Conservation (phyloP, 2,888 invertebrate species). For the Choreutis nemorana region DNA sequence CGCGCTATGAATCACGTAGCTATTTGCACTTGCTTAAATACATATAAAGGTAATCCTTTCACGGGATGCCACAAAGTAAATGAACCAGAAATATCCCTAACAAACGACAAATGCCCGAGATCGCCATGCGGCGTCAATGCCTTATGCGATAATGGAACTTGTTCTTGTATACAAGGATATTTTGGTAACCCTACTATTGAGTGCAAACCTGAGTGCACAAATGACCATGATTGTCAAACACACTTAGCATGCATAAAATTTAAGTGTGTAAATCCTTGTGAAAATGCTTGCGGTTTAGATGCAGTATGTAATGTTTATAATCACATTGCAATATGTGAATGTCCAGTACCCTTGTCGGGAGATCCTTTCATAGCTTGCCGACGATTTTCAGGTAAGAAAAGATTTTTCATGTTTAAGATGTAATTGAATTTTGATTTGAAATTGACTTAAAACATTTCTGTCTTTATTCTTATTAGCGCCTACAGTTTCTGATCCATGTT, state of each 20-base stretch:
- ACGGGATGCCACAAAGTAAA: slow-evolving; percentile 33
- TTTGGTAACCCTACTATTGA: slow-evolving; percentile 73
- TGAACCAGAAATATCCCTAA: too few species aligned
- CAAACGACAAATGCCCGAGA: too few species aligned
- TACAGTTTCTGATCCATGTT: slow-evolving; percentile 62
- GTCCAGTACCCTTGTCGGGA: slow-evolving; percentile 75
- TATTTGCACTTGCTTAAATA: slow-evolving; percentile 73
- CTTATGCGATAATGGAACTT: slow-evolving; percentile 65
- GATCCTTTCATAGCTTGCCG: slow-evolving; percentile 80
- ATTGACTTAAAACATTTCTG: background rate
- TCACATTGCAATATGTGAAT: slow-evolving; percentile 81
- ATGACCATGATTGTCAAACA: slow-evolving; percentile 76
- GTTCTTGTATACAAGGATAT: slow-evolving; percentile 69
- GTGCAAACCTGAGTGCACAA: slow-evolving; percentile 81
- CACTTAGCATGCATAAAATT: slow-evolving; percentile 75
- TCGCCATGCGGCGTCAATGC: slow-evolving; percentile 74
- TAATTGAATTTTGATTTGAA: slow-evolving; percentile 10
- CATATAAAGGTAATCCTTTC: slow-evolving; percentile 80
- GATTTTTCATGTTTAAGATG: background rate
- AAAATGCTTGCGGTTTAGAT: slow-evolving; percentile 73
- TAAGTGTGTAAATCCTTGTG: slow-evolving; percentile 80
- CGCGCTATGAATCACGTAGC: slow-evolving; percentile 78
- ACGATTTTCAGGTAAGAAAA: slow-evolving; percentile 47
- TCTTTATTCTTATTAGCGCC: slow-evolving; percentile 21
- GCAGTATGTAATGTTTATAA: slow-evolving; percentile 79